Evolutionary conservation across 1,140 invertebrate genomes (phyloP).

Genomic region (Trachymyrmex cornetzi): DNA sequence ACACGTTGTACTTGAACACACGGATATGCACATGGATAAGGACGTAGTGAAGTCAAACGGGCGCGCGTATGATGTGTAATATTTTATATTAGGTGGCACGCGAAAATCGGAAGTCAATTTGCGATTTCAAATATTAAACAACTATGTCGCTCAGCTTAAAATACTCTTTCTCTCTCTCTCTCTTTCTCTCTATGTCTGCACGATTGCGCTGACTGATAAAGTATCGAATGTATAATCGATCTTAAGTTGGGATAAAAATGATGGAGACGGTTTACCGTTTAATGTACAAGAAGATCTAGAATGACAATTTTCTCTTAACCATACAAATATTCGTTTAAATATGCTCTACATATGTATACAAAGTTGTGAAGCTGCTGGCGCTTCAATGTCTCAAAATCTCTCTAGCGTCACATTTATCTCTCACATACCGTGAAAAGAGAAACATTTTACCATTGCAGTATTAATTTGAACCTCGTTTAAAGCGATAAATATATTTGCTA

Average conservation of each 20-base stretch:
- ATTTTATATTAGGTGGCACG: slow-evolving; percentile 50
- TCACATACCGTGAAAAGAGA: slow-evolving; percentile 24
- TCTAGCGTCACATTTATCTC: slow-evolving; percentile 28
- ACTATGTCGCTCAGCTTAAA: slow-evolving; percentile 38
- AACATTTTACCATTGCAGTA: slow-evolving; percentile 18
- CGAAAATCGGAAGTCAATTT: slow-evolving; percentile 57
- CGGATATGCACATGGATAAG: slow-evolving; percentile 56
- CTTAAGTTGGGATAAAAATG: slow-evolving; percentile 41
- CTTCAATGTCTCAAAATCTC: slow-evolving; percentile 25
- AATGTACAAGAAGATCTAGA: slow-evolving; percentile 45
- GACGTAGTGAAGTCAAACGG: slow-evolving; percentile 43
- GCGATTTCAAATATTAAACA: slow-evolving; percentile 50
- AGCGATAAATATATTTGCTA: background rate
- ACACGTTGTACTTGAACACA: slow-evolving; percentile 65
- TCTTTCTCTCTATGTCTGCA: background rate
- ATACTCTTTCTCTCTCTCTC: background rate
- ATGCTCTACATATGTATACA: slow-evolving; percentile 60
- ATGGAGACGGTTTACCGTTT: slow-evolving; percentile 26
- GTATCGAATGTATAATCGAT: slow-evolving; percentile 11
- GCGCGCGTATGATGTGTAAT: slow-evolving; percentile 2
- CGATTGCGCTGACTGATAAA: slow-evolving; percentile 6
- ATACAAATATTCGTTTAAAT: slow-evolving; percentile 49
- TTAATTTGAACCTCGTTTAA: background rate
- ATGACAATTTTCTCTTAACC: slow-evolving; percentile 33
- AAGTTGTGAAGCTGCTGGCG: slow-evolving; percentile 34